Percentiles rank a stretch among this genome's conserved stretches.
phyloP scores from a whole-genome alignment of 1,140 invertebrate genomes.

The Cepaea nemoralis region DNA sequence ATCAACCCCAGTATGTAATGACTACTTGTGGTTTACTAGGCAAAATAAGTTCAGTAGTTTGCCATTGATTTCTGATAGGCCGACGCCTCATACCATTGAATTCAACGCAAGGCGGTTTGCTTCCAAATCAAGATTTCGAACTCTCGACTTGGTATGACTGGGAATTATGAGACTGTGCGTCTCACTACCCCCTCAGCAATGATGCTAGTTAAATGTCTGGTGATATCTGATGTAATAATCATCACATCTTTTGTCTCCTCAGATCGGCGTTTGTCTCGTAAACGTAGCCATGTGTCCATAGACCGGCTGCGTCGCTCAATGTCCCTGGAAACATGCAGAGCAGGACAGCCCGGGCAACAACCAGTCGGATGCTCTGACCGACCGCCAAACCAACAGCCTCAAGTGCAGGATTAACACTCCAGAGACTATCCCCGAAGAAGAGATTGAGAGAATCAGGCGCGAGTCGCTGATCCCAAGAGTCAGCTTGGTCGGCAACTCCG shows the following conservation, averaged over 20 bases:
- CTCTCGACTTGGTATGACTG: too few species aligned
- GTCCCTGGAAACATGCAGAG: constrained; percentile 45
- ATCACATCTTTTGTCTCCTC: constrained; percentile 14
- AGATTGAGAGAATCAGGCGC: constrained; percentile 42
- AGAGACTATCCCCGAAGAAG: constrained; percentile 45
- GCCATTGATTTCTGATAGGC: too few species aligned
- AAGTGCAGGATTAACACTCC: constrained; percentile 33
- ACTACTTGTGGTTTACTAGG: too few species aligned
- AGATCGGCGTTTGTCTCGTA: constrained; percentile 53
- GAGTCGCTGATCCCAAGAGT: constrained; percentile 40
- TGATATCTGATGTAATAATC: neutral
- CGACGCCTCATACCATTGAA: too few species aligned
- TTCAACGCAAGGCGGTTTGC: too few species aligned
- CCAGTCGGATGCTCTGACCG: constrained; percentile 24
- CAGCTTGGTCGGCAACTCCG: constrained; percentile 3
- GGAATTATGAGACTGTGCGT: too few species aligned
- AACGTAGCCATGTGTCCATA: constrained; percentile 48
- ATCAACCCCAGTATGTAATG: too few species aligned
- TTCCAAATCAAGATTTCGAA: too few species aligned
- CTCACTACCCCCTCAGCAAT: too few species aligned
- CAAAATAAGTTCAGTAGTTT: too few species aligned
- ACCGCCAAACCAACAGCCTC: constrained; percentile 39
- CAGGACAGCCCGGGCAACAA: constrained; percentile 17
- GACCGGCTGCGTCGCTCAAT: constrained; percentile 51
- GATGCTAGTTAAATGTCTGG: too few species aligned